Conservation (phyloP, 2,888 invertebrate species). For the Polyploca ridens region DNA sequence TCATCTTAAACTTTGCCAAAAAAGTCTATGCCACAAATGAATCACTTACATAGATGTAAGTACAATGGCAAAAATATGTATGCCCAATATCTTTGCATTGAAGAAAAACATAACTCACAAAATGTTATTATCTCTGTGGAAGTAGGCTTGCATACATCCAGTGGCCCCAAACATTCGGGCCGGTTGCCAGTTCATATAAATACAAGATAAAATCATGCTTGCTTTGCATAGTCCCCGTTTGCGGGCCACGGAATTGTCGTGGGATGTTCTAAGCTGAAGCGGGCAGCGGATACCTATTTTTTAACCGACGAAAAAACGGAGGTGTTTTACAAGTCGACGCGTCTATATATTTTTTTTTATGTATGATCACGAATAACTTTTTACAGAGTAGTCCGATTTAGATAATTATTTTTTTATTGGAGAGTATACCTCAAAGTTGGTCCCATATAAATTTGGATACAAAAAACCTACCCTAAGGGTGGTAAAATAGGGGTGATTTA, state of each 20-base stretch:
- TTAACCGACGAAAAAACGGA: no score
- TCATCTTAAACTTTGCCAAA: background rate
- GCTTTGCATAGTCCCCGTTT: conserved; percentile 29
- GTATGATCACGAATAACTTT: no score
- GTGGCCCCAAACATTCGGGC: conserved; percentile 32
- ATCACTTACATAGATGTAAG: background rate
- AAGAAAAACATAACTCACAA: conserved; percentile 10
- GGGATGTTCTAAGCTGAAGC: background rate
- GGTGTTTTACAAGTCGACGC: no score
- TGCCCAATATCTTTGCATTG: conserved; percentile 2
- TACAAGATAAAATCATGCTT: conserved; percentile 40
- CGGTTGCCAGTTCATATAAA: conserved; percentile 42
- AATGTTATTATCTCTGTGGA: conserved; percentile 3
- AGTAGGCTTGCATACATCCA: conserved; percentile 14
- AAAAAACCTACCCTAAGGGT: no score
- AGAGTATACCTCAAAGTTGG: no score
- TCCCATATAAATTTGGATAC: no score
- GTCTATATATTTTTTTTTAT: no score
- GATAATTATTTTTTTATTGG: no score
- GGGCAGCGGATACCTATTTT: no score
- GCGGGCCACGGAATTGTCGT: conserved; percentile 22
- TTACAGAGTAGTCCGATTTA: no score
- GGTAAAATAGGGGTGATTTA: no score
- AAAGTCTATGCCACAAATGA: background rate
- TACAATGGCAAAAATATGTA: background rate